Evolutionary conservation across 1,140 invertebrate species (phyloP), one percentile per base, ranked within the genome.

Genomic region (Neocloeon triangulifer): DNA sequence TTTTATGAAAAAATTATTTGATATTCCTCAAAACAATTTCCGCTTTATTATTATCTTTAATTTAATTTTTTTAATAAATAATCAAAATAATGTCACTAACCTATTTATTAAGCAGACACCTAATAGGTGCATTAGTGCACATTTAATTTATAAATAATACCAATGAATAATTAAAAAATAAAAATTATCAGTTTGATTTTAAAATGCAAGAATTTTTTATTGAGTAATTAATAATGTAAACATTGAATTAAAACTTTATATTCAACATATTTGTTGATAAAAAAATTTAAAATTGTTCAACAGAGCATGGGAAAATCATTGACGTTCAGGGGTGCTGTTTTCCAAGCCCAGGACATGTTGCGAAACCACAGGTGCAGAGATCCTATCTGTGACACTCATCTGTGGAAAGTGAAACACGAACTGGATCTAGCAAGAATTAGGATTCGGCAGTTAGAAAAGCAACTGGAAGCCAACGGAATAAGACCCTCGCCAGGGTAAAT

Each of bases 331-430:
- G 80, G 82, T 10, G 81, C 84, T 21, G 84, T 91, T 2, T 80
- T 64, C 44, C 80, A 91, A 55, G 79, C 82, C 7, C 66, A 69
- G 44, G 73, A 76, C 37, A 62, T 69, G 19, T 52, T 63, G 2
- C 53, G 55, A 36, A 56, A 63, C 37, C 66, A 69, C 44, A 59
- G 66, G 35, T 85, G 79, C 52, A 64, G 66, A 27, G 76, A 85
- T 55, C 75, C 77, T 2, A 68, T 82, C 16, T 79, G 74, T 47
- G 72, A 78, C 49, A 73, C 73, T 2, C 70, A 81, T 50, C 58
- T 84, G 13, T 85, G 81, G 78, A 84, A 85, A 49, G 79, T 81
- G 13, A 75, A 75, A 41, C 74, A 85, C 48, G 81, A 89, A 48
- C 58, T 88, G 37, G 80, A 88, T 48, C 66, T 84, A 51, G 77